These are phyloP conservation scores for Pseudopipra pipra DNA, from an alignment of 2,113 vertebrate species.

Conservation along the genomic window DNA sequence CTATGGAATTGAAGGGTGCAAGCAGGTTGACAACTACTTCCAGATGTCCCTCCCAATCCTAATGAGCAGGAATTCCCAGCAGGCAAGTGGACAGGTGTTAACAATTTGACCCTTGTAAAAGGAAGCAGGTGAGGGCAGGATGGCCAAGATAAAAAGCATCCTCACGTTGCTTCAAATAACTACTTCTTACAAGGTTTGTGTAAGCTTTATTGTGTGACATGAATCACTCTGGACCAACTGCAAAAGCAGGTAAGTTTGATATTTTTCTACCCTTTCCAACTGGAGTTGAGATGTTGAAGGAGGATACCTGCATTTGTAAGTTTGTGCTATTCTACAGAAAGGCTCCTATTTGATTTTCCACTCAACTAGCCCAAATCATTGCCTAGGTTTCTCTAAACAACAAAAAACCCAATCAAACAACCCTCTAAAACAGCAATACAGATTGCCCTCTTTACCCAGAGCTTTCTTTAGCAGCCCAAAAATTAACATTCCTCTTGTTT, in stretches of 20 bases:
- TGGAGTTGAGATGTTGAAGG: neutral
- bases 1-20: neutral
- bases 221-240: neutral
- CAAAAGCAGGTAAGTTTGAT: neutral
- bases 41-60: neutral
- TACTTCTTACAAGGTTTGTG: neutral
- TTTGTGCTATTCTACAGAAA: neutral
- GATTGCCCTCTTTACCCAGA: neutral
- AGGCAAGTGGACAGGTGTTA: neutral
- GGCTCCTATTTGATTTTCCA: neutral
- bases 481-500: neutral
- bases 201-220: accelerated
- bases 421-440: neutral
- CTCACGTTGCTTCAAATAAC: neutral
- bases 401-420: neutral
- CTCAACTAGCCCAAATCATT: neutral
- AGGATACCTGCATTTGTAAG: neutral
- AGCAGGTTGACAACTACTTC: neutral
- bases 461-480: neutral
- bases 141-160: neutral
- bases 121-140: neutral
- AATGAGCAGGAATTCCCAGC: neutral
- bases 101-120: neutral
- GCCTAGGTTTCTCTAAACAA: neutral
- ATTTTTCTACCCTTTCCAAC: neutral